phyloP scores from a whole-genome alignment of 2,888 invertebrate genomes.

The Acronicta psi region DNA sequence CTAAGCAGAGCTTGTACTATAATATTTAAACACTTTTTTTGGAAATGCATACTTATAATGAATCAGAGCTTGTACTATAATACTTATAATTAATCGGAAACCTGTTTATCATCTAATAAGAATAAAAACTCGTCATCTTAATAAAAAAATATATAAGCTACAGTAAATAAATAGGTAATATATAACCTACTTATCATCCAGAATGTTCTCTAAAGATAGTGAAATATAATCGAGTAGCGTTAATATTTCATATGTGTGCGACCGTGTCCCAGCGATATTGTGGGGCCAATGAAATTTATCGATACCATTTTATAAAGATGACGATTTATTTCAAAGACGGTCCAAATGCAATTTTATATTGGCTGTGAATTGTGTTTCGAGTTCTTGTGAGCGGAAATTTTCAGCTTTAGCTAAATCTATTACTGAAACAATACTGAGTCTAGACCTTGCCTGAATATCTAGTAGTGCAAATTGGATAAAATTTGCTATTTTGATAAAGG shows the following conservation, averaged over 20 bases:
- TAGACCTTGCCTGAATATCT: background rate
- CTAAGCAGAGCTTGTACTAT: too few relatives aligned
- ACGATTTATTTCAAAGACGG: constrained; percentile 54
- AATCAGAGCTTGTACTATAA: too few relatives aligned
- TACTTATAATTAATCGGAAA: too few relatives aligned
- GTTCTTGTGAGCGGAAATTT: constrained; percentile 29
- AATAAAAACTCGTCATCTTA: too few relatives aligned
- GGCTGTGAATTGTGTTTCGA: constrained; percentile 45
- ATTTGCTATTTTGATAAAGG: too few relatives aligned
- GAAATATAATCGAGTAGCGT: constrained; percentile 44
- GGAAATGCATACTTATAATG: too few relatives aligned
- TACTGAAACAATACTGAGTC: background rate
- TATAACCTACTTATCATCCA: constrained; percentile 7
- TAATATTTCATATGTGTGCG: constrained; percentile 50
- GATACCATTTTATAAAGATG: constrained; percentile 51
- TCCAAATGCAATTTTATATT: constrained; percentile 52
- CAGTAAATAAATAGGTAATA: constrained; percentile 17
- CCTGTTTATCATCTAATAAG: too few relatives aligned
- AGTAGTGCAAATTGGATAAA: too few relatives aligned
- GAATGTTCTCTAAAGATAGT: constrained; percentile 35
- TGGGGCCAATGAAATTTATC: constrained; percentile 56
- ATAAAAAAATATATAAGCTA: background rate
- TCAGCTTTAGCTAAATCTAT: constrained; percentile 6
- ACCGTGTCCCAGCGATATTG: constrained; percentile 50
- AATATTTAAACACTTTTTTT: too few relatives aligned